Conservation (phyloP, 2,888 invertebrate genomes). For the Synanthedon tipuliformis region DNA sequence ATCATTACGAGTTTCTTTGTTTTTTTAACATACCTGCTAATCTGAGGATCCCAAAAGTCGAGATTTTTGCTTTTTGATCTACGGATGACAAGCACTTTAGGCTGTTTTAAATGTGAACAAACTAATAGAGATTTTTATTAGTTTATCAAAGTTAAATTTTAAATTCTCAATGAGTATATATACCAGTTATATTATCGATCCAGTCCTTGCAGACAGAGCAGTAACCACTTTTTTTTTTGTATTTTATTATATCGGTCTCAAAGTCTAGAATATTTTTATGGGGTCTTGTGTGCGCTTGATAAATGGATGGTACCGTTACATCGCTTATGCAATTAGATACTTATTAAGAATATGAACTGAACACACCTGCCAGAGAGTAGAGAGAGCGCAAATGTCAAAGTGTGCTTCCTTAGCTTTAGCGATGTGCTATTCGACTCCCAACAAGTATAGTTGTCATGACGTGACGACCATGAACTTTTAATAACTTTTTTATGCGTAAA, state of each 20-base stretch:
- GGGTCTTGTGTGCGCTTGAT: background rate
- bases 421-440: slow-evolving; percentile 19
- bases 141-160: too few relatives aligned
- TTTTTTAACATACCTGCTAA: too few relatives aligned
- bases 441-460: slow-evolving; percentile 6
- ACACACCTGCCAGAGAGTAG: slow-evolving; percentile 45
- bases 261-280: slow-evolving; percentile 36
- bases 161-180: too few relatives aligned
- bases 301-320: background rate
- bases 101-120: too few relatives aligned
- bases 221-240: slow-evolving; percentile 7
- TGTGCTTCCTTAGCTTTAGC: slow-evolving; percentile 22
- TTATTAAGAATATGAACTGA: slow-evolving; percentile 18
- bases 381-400: slow-evolving; percentile 48
- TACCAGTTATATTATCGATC: too few relatives aligned
- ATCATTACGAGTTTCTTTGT: too few relatives aligned
- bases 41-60: too few relatives aligned
- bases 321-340: slow-evolving; percentile 22
- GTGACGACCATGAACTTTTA: slow-evolving; percentile 49
- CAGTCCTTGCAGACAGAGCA: too few relatives aligned
- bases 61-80: too few relatives aligned
- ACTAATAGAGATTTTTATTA: too few relatives aligned
- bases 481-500: slow-evolving; percentile 46
- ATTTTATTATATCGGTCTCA: slow-evolving; percentile 39
- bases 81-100: too few relatives aligned